These are phyloP conservation scores for Papilio glaucus DNA, from an alignment of 1,140 invertebrate species.

Conservation along the genomic window DNA sequence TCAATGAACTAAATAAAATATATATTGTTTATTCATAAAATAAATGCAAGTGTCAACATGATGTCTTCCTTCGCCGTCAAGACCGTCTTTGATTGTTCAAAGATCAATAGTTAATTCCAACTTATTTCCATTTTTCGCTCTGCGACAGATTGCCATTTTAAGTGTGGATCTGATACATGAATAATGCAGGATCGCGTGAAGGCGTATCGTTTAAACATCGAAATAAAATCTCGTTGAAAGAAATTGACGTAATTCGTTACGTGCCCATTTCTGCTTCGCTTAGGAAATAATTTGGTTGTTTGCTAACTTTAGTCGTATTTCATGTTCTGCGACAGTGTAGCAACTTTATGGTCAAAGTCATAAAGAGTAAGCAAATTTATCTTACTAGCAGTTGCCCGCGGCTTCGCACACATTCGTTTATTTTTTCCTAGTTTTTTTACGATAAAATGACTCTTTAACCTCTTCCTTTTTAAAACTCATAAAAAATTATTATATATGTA, in stretches of 20 bases:
- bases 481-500: no score
- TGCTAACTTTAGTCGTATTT: background rate
- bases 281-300: slow-evolving; percentile 41
- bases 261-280: slow-evolving; percentile 45
- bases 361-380: background rate
- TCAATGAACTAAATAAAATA: no score
- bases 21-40: no score
- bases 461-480: no score
- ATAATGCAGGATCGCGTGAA: slow-evolving; percentile 65
- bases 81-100: background rate
- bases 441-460: no score
- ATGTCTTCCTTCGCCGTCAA: no score
- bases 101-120: slow-evolving; percentile 15
- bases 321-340: slow-evolving; percentile 7
- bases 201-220: slow-evolving; percentile 54
- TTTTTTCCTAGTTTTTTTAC: no score
- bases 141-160: slow-evolving; percentile 66
- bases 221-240: slow-evolving; percentile 58
- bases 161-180: slow-evolving; percentile 65
- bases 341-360: background rate
- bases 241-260: slow-evolving; percentile 50
- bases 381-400: no score
- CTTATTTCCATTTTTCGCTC: slow-evolving; percentile 40
- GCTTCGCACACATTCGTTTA: no score
- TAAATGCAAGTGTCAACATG: no score